Percentiles rank a stretch among this genome's conserved stretches.
Conservation (phyloP, 2,797 vertebrate genomes). For the Poecilia velifera region DNA sequence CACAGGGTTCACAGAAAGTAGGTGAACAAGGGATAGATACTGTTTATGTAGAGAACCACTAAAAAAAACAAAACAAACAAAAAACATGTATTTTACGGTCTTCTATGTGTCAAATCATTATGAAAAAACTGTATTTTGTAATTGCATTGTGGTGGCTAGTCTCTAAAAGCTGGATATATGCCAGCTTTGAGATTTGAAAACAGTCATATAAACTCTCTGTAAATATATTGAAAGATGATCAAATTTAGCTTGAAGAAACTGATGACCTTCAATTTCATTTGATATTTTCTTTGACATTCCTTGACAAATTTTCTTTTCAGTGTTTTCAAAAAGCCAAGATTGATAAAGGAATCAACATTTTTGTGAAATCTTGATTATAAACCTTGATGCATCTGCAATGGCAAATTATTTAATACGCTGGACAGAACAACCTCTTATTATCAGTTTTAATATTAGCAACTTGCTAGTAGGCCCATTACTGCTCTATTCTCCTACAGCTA, state of each 20-base stretch:
- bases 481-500: neutral
- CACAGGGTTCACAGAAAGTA: constrained; percentile 67
- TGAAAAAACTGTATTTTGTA: neutral
- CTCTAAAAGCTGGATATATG: neutral
- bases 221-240: neutral
- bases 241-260: neutral
- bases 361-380: neutral
- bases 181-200: neutral
- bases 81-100: neutral
- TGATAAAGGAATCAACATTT: neutral
- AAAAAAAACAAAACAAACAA: neutral
- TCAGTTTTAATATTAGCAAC: neutral
- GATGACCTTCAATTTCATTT: neutral
- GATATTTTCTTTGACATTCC: neutral
- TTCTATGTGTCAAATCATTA: neutral
- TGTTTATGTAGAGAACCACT: constrained; percentile 3
- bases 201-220: neutral
- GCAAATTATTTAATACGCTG: neutral
- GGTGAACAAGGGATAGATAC: constrained; percentile 45
- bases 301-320: neutral
- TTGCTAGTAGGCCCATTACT: neutral
- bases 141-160: neutral
- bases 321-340: neutral
- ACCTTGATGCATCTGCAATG: neutral
- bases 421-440: neutral